phyloP scores from a whole-genome alignment of 2,797 vertebrate genomes.

The Lophotriccus pileatus region DNA sequence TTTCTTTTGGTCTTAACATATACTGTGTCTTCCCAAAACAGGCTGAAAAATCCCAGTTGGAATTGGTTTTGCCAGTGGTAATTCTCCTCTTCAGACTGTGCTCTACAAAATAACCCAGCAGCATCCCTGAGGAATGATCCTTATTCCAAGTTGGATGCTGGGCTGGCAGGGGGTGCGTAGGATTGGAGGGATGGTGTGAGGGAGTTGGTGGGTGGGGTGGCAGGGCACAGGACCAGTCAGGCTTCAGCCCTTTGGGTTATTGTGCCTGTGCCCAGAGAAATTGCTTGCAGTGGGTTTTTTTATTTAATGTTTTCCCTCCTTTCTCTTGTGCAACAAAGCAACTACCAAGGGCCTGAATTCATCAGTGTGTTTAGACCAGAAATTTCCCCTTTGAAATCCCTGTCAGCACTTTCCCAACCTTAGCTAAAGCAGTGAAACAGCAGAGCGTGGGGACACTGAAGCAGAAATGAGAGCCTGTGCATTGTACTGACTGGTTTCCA shows the following conservation, averaged over 20 bases:
- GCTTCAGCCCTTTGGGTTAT: background rate
- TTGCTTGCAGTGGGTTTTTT: background rate
- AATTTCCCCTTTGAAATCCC: conserved; percentile 38
- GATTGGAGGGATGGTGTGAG: background rate
- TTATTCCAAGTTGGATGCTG: background rate
- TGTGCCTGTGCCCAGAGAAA: background rate
- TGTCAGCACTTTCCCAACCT: conserved; percentile 36
- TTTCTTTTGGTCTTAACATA: background rate
- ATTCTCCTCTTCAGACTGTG: background rate
- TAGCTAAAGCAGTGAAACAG: background rate
- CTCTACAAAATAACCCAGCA: background rate
- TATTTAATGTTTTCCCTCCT: background rate
- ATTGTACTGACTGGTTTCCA: background rate
- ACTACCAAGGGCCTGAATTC: background rate
- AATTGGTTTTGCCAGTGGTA: background rate
- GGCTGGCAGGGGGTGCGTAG: background rate
- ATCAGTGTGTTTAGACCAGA: background rate
- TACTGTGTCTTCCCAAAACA: background rate
- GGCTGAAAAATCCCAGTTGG: background rate
- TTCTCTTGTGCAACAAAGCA: conserved; percentile 38
- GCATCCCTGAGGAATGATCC: background rate
- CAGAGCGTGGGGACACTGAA: background rate
- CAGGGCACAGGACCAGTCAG: background rate
- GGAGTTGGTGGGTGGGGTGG: background rate
- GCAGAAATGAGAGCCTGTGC: background rate